Percentiles rank a stretch among this genome's conserved stretches.
Evolutionary conservation across 1,140 invertebrate genomes (phyloP).

Genomic region (Drosophila teissieri): DNA sequence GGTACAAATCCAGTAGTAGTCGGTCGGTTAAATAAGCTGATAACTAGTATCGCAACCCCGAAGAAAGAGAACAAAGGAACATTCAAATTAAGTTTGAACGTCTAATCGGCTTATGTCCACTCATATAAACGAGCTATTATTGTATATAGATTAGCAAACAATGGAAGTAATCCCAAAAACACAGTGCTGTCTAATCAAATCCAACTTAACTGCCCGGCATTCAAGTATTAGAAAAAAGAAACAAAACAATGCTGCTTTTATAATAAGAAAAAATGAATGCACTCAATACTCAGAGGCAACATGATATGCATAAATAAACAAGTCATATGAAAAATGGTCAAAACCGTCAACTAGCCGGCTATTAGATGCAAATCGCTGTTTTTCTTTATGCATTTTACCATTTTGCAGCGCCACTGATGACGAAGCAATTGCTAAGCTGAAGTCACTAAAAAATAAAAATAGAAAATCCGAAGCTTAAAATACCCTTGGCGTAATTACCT

Average conservation of each 20-base stretch:
- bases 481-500: conserved; percentile 3
- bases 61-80: conserved; percentile 40
- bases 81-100: conserved; percentile 29
- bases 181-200: conserved; percentile 30
- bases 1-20: conserved; percentile 16
- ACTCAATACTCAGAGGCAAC: conserved; percentile 19
- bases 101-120: conserved; percentile 48
- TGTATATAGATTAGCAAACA: conserved; percentile 50
- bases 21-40: conserved; percentile 41
- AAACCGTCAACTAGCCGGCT: conserved; percentile 22
- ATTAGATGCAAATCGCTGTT: conserved; percentile 56
- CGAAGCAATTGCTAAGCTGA: conserved; percentile 17
- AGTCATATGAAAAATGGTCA: conserved; percentile 41
- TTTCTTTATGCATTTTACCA: conserved; percentile 13
- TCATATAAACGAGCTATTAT: conserved; percentile 38
- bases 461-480: background rate
- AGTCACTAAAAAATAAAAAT: background rate
- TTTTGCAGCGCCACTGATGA: conserved; percentile 48
- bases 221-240: conserved; percentile 3
- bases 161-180: conserved; percentile 25
- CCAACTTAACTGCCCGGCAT: conserved; percentile 7
- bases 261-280: conserved; percentile 25
- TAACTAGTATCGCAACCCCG: conserved; percentile 55
- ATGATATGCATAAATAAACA: conserved; percentile 66
- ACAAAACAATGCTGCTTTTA: conserved; percentile 4